Conservation (phyloP, 2,888 invertebrate species). For the Drosophila macrospina region DNA sequence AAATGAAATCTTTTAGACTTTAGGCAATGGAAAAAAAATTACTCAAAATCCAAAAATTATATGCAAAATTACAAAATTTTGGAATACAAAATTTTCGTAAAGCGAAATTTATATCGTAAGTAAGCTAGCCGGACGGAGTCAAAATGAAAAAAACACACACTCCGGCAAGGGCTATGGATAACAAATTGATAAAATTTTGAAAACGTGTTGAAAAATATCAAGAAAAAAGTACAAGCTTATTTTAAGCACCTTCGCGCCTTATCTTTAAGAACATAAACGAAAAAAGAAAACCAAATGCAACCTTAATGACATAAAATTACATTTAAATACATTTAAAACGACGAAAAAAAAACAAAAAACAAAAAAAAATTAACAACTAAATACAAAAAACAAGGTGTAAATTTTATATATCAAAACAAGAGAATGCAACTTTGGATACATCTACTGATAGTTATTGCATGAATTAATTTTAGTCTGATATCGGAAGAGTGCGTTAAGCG, state of each 20-base stretch:
- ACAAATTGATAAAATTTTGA: conserved; percentile 77
- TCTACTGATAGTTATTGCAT: conserved; percentile 71
- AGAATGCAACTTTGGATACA: conserved; percentile 65
- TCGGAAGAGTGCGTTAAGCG: conserved; percentile 41
- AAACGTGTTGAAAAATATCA: conserved; percentile 86
- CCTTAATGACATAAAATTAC: conserved; percentile 70
- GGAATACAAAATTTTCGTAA: conserved; percentile 82
- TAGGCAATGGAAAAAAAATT: conserved; percentile 57
- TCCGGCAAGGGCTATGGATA: conserved; percentile 45
- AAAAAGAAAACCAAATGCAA: conserved; percentile 60
- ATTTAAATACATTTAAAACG: conserved; percentile 70
- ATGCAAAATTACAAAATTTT: conserved; percentile 83
- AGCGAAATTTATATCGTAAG: conserved; percentile 68
- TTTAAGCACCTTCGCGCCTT: conserved; percentile 91
- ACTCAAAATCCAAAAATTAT: conserved; percentile 76
- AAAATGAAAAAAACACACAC: conserved; percentile 46
- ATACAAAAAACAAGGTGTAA: conserved; percentile 64
- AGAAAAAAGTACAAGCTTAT: conserved; percentile 90
- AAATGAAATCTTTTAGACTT: conserved; percentile 65
- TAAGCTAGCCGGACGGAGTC: conserved; percentile 49
- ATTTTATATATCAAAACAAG: conserved; percentile 68
- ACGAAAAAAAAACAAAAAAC: conserved; percentile 53
- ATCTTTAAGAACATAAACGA: conserved; percentile 87
- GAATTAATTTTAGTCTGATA: conserved; percentile 66
- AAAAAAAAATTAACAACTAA: conserved; percentile 52